Evolutionary conservation across 2,888 invertebrate species (phyloP), one percentile per base, ranked within the genome.

Genomic region (Nephrocerus scutellatus): DNA sequence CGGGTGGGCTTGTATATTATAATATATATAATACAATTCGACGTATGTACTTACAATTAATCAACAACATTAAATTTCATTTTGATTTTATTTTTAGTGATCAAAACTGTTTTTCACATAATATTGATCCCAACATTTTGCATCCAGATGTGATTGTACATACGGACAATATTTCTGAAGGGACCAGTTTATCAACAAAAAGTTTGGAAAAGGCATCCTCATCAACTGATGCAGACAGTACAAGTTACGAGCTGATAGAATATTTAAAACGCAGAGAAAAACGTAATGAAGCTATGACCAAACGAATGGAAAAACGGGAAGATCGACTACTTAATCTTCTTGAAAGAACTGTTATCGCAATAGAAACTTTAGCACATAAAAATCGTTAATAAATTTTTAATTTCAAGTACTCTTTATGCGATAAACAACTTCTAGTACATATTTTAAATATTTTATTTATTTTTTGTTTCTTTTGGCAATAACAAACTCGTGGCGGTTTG

Each of bases 101-200:
- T 9, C 65, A 66, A 36, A 64, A 66, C 48, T 64, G 57, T 30
- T 64, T 65, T 42, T 57, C 64, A 14, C 56, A 58, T 24, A 59
- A 60, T 41, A 56, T 64, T 26, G 66, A 64, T 25, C 58, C 56
- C 29, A 66, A 63, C 36, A 59, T 67, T 23, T 47, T 68, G 39
- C 66, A 68, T 50, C 68, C 68, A 20, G 68, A 67, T 54, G 68
- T 67, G 9, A 68, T 68, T 41, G 68, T 68, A 23, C 68, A 67
- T 31, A 67, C 68, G 6, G 68, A 67, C 36, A 63, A 65, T 48
- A 49, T 68, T 2, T 63, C 68, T 19, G 67, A 68, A 37, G 61
- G 63, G 49, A 57, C 56, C 36, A 58, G 56, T 30, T n/a, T n/a
- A n/a, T n/a, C n/a, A n/a, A n/a, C n/a, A n/a, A 64, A 64, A 43